These are phyloP conservation scores for Pyrochroa serraticornis DNA, from an alignment of 2,888 invertebrate species.

Conservation along the genomic window DNA sequence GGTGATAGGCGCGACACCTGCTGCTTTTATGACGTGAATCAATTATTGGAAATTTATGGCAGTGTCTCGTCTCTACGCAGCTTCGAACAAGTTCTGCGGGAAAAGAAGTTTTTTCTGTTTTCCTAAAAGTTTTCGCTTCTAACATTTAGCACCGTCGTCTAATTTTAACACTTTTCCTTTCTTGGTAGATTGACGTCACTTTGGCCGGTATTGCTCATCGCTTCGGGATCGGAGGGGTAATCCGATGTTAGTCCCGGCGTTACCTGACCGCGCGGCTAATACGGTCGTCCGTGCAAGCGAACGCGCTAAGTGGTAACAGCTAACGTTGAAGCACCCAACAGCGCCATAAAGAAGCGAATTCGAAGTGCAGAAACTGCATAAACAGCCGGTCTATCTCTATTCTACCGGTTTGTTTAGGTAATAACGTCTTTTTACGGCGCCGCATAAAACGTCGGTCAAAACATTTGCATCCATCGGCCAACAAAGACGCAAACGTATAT, in stretches of 20 bases:
- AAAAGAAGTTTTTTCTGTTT: too few relatives aligned
- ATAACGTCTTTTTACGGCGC: constrained; percentile 19
- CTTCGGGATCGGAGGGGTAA: too few relatives aligned
- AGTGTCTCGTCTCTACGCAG: not conserved
- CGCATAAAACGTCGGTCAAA: constrained; percentile 12
- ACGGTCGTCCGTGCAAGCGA: too few relatives aligned
- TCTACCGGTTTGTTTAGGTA: constrained; percentile 40
- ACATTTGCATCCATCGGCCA: constrained; percentile 12
- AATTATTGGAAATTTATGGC: constrained; percentile 3
- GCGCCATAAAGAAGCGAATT: constrained; percentile 41
- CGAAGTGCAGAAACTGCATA: constrained; percentile 38
- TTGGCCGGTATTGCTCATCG: too few relatives aligned
- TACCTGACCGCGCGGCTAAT: too few relatives aligned
- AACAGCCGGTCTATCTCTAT: constrained; percentile 38
- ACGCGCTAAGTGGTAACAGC: constrained; percentile 32
- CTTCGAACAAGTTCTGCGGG: too few relatives aligned
- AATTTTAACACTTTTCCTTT: too few relatives aligned
- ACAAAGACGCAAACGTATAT: constrained; percentile 9
- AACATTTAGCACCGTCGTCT: too few relatives aligned
- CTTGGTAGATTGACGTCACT: too few relatives aligned
- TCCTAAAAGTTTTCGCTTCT: too few relatives aligned
- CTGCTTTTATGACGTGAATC: constrained; percentile 6
- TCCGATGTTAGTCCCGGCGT: too few relatives aligned
- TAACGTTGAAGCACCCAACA: constrained; percentile 43
- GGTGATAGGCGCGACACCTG: not conserved